Conservation (phyloP, 2,797 vertebrate genomes). For the Argyrosomus regius region DNA sequence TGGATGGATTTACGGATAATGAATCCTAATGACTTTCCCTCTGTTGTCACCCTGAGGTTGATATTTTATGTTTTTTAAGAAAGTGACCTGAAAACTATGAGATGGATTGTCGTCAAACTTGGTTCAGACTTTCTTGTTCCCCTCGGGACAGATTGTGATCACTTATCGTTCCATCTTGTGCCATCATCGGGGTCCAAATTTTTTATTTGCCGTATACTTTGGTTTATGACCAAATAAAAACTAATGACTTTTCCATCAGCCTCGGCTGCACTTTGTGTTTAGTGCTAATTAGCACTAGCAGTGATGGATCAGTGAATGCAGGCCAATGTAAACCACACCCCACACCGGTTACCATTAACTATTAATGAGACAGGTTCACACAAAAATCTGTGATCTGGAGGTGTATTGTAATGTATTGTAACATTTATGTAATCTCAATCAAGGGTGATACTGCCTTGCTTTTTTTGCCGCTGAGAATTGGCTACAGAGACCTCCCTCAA, state of each 20-base stretch:
- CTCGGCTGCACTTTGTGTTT: neutral
- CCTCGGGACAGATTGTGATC: too few species aligned
- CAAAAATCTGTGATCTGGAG: neutral
- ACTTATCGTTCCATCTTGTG: too few species aligned
- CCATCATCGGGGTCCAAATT: too few species aligned
- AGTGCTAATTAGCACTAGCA: neutral
- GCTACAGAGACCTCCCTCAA: neutral
- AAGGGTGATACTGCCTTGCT: too few species aligned
- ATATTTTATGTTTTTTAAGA: neutral
- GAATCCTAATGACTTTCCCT: too few species aligned
- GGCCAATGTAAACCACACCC: neutral
- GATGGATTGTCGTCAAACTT: neutral
- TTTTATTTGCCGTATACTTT: too few species aligned
- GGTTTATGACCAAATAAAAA: neutral
- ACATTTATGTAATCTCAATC: neutral
- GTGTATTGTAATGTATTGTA: too few species aligned
- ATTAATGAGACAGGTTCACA: neutral
- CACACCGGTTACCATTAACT: neutral
- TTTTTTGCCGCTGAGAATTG: neutral
- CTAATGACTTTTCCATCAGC: conserved; percentile 3
- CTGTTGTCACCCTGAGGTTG: neutral
- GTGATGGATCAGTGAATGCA: neutral
- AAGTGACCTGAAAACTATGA: neutral
- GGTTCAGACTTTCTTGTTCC: neutral
- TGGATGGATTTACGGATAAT: neutral